Base-by-base conservation (phyloP, 2,113 vertebrate genomes). In the Ia io region DNA sequence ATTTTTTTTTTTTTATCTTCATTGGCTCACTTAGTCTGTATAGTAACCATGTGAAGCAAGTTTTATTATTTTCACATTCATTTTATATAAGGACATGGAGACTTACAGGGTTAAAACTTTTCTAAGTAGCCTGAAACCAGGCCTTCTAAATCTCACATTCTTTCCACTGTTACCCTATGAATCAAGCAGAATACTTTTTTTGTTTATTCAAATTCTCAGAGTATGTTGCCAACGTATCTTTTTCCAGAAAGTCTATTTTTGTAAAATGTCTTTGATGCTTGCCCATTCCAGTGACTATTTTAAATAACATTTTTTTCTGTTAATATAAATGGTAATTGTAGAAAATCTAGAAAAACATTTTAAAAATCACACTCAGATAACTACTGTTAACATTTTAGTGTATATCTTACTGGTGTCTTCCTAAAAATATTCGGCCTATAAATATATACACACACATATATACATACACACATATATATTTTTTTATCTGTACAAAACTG, bases 181-280 rank as follows among this genome's bases (percentile, higher is more conserved):
- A 80, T 92, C 92, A 76, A 91, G 44, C 82, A 44, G 40, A 77
- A 9, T 47, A 40, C 40, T 88, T 84, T 73, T 90, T 84, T 73
- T 96, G 59, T 92, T 80, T 70, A 91, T 93, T 86, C 79, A 84
- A 6, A 76, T 80, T 53, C 51, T 76, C 23, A 40, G 90, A 53
- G 42, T 79, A 12, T 73, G 51, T 84, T 94, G 94, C 92, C 94
- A 93, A 79, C 44, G 10, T 79, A 32, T 74, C 88, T 42, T 93
- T 95, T 97, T 47, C 86, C 84, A 93, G 88, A 93, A 95, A 88
- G 80, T 77, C 88, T 95, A 76, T 92, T 90, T 95, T 96, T 92
- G 84, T 74, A 82, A 92, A 90, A 79, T 67, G 22, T 22, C 70
- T 96, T 61, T 95, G 71, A 79, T 95, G 78, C 82, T 84, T 93